These are phyloP conservation scores for Orchestia grillus DNA, from an alignment of 1,140 invertebrate genomes.

Conservation along the genomic window DNA sequence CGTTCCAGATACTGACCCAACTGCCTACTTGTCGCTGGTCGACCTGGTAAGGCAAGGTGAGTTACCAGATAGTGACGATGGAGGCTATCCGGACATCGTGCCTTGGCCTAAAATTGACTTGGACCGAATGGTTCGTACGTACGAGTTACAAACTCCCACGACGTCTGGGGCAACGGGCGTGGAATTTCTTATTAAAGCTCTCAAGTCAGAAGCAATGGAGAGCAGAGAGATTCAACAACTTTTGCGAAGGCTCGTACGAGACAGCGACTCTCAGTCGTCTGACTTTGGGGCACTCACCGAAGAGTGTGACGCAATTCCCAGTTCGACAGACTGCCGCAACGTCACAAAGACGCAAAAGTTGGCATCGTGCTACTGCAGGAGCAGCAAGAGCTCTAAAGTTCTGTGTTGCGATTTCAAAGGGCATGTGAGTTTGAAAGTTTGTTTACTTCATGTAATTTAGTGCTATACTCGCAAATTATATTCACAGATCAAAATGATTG, in stretches of 20 bases:
- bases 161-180: too few relatives aligned
- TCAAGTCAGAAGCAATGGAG: not conserved
- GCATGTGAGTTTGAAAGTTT: too few relatives aligned
- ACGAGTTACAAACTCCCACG: not conserved
- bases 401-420: not conserved
- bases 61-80: not conserved
- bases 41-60: not conserved
- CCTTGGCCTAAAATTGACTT: conserved; percentile 1
- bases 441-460: too few relatives aligned
- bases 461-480: too few relatives aligned
- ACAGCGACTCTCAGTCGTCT: not conserved
- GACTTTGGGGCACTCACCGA: not conserved
- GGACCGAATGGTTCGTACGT: not conserved
- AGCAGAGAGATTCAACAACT: not conserved
- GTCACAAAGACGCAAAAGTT: not conserved
- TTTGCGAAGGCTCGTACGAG: not conserved
- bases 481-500: too few relatives aligned
- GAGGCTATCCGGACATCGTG: not conserved
- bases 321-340: not conserved
- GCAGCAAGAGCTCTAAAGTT: not conserved
- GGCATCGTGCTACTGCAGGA: not conserved
- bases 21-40: not conserved
- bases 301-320: not conserved
- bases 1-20: not conserved
- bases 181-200: not conserved